These are phyloP conservation scores for Cristatella mucedo DNA, from an alignment of 2,888 invertebrate genomes.

Conservation along the genomic window DNA sequence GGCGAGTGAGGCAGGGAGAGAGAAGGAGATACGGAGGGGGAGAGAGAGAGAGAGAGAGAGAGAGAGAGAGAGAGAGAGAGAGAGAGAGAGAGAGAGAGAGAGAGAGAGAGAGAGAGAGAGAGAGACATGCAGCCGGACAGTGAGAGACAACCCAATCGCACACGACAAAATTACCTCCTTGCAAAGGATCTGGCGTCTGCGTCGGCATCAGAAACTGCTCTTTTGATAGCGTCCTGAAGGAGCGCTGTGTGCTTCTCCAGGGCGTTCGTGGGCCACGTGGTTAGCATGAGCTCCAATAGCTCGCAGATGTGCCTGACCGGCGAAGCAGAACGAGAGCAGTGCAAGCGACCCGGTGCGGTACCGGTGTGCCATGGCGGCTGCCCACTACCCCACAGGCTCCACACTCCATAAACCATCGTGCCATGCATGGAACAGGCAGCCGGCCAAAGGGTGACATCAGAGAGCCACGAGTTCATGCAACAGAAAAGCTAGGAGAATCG, in stretches of 20 bases:
- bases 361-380: no score
- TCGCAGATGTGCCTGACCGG: slow-evolving; percentile 49
- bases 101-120: no score
- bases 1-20: no score
- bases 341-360: no score
- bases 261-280: slow-evolving; percentile 66
- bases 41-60: not conserved
- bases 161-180: slow-evolving; percentile 50
- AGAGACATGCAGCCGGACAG: no score
- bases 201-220: slow-evolving; percentile 81
- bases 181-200: slow-evolving; percentile 65
- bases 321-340: no score
- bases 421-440: not conserved
- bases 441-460: no score
- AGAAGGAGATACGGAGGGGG: no score
- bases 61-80: slow-evolving; percentile 2
- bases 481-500: no score
- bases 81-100: not conserved
- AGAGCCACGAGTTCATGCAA: no score
- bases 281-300: slow-evolving; percentile 62
- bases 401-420: not conserved
- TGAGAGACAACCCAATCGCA: not conserved
- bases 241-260: slow-evolving; percentile 63
- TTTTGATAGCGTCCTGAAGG: slow-evolving; percentile 60
- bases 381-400: not conserved